Percentiles rank a stretch among this genome's conserved stretches.
These are phyloP conservation scores for Cephalopachus bancanus DNA, from an alignment of 2,797 vertebrate genomes.

Conservation along the genomic window DNA sequence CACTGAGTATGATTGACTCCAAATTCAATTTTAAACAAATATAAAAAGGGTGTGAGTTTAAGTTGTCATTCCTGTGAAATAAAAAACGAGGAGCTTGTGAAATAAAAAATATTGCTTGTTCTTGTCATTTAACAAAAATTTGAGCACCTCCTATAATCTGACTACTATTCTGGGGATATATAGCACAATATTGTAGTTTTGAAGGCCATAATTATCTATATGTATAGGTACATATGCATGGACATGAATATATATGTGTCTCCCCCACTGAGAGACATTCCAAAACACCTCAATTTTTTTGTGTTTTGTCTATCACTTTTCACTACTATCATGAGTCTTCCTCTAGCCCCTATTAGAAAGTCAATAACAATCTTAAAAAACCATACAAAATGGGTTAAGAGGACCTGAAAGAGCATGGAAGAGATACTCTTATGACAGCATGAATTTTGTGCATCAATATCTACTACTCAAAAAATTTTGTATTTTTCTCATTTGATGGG, in stretches of 20 bases:
- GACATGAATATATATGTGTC: not conserved
- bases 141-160: not conserved
- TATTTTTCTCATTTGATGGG: not conserved
- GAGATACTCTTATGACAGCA: not conserved
- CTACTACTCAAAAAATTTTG: not conserved
- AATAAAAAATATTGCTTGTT: not conserved
- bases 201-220: not conserved
- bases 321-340: not conserved
- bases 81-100: not conserved
- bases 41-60: not conserved
- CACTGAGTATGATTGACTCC: too few species aligned
- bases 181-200: not conserved
- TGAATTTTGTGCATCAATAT: not conserved
- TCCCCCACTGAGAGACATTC: not conserved
- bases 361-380: not conserved
- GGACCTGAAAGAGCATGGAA: not conserved
- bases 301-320: not conserved
- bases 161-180: too few species aligned
- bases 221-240: not conserved
- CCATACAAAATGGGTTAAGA: not conserved
- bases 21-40: not conserved
- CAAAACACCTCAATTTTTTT: not conserved
- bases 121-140: not conserved
- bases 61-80: slow-evolving; percentile 36
- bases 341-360: not conserved